Evolutionary conservation across 2,888 invertebrate species (phyloP).

Genomic region (Eretmocerus hayati): DNA sequence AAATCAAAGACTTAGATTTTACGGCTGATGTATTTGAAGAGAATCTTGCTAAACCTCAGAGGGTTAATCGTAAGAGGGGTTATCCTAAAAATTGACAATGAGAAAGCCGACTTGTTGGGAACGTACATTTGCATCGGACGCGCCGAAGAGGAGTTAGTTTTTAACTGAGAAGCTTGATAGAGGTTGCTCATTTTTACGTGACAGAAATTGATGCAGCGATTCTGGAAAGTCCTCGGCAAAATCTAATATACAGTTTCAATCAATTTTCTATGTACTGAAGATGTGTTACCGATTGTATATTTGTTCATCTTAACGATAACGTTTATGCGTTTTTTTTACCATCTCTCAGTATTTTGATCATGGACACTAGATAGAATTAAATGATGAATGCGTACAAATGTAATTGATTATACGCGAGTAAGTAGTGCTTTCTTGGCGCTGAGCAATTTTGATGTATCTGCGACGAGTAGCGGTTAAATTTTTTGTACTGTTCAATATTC

Average conservation of each 20-base stretch:
- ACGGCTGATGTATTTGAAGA: constrained; percentile 39
- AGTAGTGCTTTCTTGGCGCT: constrained; percentile 1
- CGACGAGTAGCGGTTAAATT: constrained; percentile 8
- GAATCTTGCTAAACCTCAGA: constrained; percentile 26
- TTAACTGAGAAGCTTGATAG: constrained; percentile 5
- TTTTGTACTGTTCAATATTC: constrained; percentile 3
- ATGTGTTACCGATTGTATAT: neutral
- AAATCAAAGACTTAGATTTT: constrained; percentile 34
- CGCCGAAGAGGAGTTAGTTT: constrained; percentile 2
- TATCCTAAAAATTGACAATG: constrained; percentile 16
- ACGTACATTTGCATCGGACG: no score
- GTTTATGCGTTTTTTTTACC: no score
- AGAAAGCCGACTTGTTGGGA: no score
- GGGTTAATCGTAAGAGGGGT: constrained; percentile 4
- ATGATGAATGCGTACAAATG: neutral
- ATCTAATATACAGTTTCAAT: neutral
- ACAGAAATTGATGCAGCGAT: constrained; percentile 5
- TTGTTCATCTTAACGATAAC: neutral
- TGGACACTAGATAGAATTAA: neutral
- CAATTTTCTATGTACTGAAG: neutral
- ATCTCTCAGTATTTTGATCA: neutral
- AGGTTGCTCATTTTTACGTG: neutral
- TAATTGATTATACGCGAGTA: neutral
- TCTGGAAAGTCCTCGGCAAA: constrained; percentile 3
- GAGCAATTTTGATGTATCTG: constrained; percentile 11